These are phyloP conservation scores for western clawed frog (Xenopus tropicalis) DNA, from an alignment of 2,113 vertebrate genomes.

Conservation along the genomic window DNA sequence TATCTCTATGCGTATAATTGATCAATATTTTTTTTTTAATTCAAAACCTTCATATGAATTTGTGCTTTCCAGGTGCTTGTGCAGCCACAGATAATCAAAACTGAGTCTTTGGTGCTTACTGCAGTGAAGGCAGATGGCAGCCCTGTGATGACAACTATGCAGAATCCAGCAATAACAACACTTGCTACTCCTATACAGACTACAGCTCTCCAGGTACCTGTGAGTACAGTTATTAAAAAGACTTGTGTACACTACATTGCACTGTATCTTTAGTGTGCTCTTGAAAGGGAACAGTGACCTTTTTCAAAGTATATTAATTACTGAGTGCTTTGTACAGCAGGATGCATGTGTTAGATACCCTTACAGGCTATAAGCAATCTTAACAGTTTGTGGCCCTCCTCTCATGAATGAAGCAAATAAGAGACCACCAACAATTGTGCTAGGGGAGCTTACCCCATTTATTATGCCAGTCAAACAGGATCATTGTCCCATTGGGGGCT, in stretches of 20 bases:
- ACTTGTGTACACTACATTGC: neutral
- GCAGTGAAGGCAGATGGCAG: conserved; percentile 89
- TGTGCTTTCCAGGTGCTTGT: conserved; percentile 76
- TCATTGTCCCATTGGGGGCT: too few relatives aligned
- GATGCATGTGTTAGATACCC: too few relatives aligned
- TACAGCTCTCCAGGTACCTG: conserved; percentile 83
- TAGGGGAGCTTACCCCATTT: too few relatives aligned
- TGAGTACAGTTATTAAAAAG: conserved; percentile 24
- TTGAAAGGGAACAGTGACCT: neutral
- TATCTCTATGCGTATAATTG: too few relatives aligned
- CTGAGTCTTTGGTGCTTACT: conserved; percentile 90
- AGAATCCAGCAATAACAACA: conserved; percentile 82
- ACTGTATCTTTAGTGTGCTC: neutral
- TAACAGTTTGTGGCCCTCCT: too few relatives aligned
- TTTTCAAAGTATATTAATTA: neutral
- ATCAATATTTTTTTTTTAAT: too few relatives aligned
- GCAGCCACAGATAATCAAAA: conserved; percentile 96
- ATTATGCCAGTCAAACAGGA: too few relatives aligned
- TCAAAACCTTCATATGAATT: too few relatives aligned
- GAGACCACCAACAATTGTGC: too few relatives aligned
- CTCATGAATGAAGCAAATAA: too few relatives aligned
- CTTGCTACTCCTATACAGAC: conserved; percentile 88
- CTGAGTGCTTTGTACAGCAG: too few relatives aligned
- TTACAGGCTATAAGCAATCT: too few relatives aligned
- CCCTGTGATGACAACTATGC: conserved; percentile 86